phyloP scores from a whole-genome alignment of 2,888 invertebrate species.

The Dichetophora obliterata region DNA sequence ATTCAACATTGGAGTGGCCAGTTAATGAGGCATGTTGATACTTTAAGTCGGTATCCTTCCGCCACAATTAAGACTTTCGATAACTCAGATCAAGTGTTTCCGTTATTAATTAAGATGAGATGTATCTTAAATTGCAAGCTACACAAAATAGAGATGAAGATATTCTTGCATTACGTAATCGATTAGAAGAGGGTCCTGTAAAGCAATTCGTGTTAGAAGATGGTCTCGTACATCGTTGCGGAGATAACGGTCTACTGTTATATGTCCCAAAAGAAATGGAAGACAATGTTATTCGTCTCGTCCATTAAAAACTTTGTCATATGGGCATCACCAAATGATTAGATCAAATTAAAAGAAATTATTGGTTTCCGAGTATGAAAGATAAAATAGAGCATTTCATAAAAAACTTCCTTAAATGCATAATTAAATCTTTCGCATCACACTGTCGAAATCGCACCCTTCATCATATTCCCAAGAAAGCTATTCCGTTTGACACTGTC shows the following conservation, averaged over 20 bases:
- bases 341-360: conserved; percentile 1
- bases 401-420: conserved; percentile 5
- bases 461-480: neutral
- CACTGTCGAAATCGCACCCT: neutral
- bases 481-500: too few species aligned
- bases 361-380: conserved; percentile 21
- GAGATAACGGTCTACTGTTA: neutral
- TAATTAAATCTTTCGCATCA: neutral
- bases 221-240: neutral
- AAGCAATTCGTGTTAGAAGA: conserved; percentile 4
- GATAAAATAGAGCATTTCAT: neutral
- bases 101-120: neutral
- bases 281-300: neutral
- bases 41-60: conserved; percentile 34
- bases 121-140: conserved; percentile 14
- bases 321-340: neutral
- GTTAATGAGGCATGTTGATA: conserved; percentile 48
- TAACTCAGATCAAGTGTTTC: conserved; percentile 20
- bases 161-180: conserved; percentile 9
- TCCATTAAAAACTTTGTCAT: conserved; percentile 18
- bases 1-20: conserved; percentile 47
- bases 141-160: conserved; percentile 32
- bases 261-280: conserved; percentile 12
- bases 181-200: conserved; percentile 6
- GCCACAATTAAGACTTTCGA: conserved; percentile 17